Base-by-base conservation (phyloP, 2,797 vertebrate genomes). In the Pteropus rufus region DNA sequence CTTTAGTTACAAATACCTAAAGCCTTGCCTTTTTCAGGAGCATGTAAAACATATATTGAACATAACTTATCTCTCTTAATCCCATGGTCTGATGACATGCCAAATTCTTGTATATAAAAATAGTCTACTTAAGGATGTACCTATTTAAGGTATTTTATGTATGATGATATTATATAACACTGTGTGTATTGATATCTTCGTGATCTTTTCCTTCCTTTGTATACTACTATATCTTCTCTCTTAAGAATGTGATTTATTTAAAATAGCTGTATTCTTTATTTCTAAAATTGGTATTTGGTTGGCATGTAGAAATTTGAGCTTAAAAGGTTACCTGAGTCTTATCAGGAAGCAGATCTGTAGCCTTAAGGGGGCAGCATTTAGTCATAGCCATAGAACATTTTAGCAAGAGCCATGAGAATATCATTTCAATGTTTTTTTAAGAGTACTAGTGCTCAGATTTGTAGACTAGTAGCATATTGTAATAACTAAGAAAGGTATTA, bases 261-360 rank as follows among this genome's bases (percentile, higher is more conserved):
- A 86, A 97, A 70, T 62, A 69, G 12, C 49, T 86, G 5, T 34
- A 62, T 73, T 88, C 6, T 49, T 64, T 60, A 65, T 92, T 96
- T 96, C 60, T 75, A 65, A 80, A 95, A 69, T 67, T 90, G 24
- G 12, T 85, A 26, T n/a, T 89, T 85, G 29, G 14, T 62, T 96
- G 46, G 16, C 54, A 73, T 31, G 2, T 54, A 93, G 60, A 92
- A 92, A 81, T 94, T 88, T 77, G 65, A 96, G 64, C 29, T 86
- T 75, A 75, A 91, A 89, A 79, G 92, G 82, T 91, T 97, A 34
- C 39, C 39, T 70, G 23, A 29, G 49, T 46, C 41, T 46, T 49
- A 64, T 89, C 69, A 97, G 58, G 94, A 98, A 90, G 86, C 89
- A 96, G 93, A 93, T 97, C 62, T 95, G 54, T 93, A 94, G 87